A percentile compares a stretch with the other conserved stretches of the same genome.
These are phyloP conservation scores for Papilio gigon DNA, from an alignment of 2,888 invertebrate species.

Conservation along the genomic window DNA sequence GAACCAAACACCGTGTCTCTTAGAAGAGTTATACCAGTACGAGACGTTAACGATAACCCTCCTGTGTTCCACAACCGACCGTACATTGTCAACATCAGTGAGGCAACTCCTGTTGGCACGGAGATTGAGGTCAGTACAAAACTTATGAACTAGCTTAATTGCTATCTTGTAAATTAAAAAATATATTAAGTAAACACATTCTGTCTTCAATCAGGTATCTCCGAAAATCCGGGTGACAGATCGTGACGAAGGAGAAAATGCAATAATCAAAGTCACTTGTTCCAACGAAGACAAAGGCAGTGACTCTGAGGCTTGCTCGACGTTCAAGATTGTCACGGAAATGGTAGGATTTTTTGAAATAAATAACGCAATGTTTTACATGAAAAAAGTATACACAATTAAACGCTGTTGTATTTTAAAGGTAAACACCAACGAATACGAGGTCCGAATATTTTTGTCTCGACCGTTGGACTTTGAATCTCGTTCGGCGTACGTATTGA, in stretches of 20 bases:
- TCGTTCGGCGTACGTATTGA: slow-evolving; percentile 87
- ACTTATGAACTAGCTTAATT: not conserved
- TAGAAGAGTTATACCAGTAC: slow-evolving; percentile 88
- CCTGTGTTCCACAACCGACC: slow-evolving; percentile 89
- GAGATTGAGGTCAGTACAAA: slow-evolving; percentile 78
- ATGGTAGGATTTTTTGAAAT: slow-evolving; percentile 77
- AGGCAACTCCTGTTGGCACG: slow-evolving; percentile 85
- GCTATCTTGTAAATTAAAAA: not conserved
- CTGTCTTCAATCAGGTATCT: slow-evolving; percentile 60
- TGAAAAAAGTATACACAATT: no score
- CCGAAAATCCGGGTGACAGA: slow-evolving; percentile 87
- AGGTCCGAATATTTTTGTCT: slow-evolving; percentile 85
- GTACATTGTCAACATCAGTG: slow-evolving; percentile 87
- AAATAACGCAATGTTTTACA: no score
- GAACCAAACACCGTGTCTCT: slow-evolving; percentile 91
- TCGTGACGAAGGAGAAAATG: slow-evolving; percentile 87
- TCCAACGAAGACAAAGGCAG: slow-evolving; percentile 79
- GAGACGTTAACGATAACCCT: slow-evolving; percentile 91
- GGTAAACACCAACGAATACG: slow-evolving; percentile 86
- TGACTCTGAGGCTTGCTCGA: slow-evolving; percentile 86
- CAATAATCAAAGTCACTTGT: slow-evolving; percentile 86
- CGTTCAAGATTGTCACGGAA: slow-evolving; percentile 85
- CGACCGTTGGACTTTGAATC: slow-evolving; percentile 89
- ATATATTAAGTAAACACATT: not conserved
- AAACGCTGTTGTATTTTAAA: slow-evolving; percentile 54